These are phyloP conservation scores for Calameuta filiformis DNA, from an alignment of 2,888 invertebrate species.

Conservation along the genomic window DNA sequence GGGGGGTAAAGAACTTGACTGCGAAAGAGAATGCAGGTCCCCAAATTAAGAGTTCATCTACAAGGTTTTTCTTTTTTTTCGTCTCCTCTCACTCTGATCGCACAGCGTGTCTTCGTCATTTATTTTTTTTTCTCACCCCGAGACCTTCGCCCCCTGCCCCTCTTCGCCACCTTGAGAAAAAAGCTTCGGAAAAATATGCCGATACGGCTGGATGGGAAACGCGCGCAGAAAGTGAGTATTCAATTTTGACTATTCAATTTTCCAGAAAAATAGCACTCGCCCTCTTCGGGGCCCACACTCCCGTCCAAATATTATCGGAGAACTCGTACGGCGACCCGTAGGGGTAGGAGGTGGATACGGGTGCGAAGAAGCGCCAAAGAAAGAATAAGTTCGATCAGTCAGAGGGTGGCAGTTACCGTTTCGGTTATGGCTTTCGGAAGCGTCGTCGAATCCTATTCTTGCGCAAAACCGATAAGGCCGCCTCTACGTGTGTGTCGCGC, in stretches of 20 bases:
- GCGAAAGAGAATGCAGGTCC: background rate
- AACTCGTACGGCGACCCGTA: slow-evolving; percentile 24
- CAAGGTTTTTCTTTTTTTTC: too few species aligned
- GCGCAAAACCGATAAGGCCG: slow-evolving; percentile 65
- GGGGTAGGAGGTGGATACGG: slow-evolving; percentile 26
- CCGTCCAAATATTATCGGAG: slow-evolving; percentile 48
- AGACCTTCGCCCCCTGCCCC: background rate
- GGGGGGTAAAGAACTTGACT: background rate
- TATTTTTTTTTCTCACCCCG: background rate
- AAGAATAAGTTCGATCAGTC: slow-evolving; percentile 65
- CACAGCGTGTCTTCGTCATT: too few species aligned
- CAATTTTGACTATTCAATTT: slow-evolving; percentile 63
- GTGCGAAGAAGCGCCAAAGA: slow-evolving; percentile 36
- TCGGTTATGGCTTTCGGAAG: slow-evolving; percentile 67
- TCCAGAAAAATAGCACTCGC: slow-evolving; percentile 57
- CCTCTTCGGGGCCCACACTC: slow-evolving; percentile 17
- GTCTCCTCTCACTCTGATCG: too few species aligned
- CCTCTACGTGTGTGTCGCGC: slow-evolving; percentile 50
- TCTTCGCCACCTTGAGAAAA: background rate
- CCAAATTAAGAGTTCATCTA: too few species aligned
- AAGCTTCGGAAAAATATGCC: too few species aligned
- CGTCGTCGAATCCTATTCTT: slow-evolving; percentile 65
- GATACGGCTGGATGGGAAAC: too few species aligned
- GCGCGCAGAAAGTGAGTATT: slow-evolving; percentile 30
- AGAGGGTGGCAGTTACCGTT: slow-evolving; percentile 66